A percentile compares a stretch with the other conserved stretches of the same genome.
Conservation (phyloP, 2,888 invertebrate species). For the Macrosoma leucophasiata region DNA sequence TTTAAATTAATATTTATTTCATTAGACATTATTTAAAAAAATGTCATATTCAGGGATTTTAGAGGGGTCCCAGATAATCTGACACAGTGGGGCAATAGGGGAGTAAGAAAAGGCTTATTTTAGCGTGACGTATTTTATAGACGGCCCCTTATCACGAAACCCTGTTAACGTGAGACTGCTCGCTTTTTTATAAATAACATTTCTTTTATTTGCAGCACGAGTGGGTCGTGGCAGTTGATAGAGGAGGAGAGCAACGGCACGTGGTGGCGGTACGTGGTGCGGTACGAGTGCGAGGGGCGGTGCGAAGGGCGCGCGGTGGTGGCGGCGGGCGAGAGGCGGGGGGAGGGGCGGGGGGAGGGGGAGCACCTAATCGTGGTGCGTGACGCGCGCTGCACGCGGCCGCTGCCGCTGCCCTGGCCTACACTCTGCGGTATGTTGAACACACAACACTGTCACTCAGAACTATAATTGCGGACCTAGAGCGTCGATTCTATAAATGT, state of each 20-base stretch:
- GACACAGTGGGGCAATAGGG: no score
- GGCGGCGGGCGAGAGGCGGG: constrained; percentile 19
- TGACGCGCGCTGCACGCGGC: constrained; percentile 29
- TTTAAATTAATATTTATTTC: no score
- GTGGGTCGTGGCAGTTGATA: constrained; percentile 39
- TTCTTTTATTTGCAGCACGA: constrained; percentile 16
- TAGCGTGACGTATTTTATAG: no score
- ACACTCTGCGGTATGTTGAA: constrained; percentile 32
- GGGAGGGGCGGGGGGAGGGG: constrained; percentile 23
- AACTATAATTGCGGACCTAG: not conserved
- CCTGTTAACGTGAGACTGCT: not conserved
- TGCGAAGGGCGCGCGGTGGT: constrained; percentile 36
- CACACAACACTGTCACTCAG: not conserved
- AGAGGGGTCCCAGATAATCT: no score
- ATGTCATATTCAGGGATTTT: no score
- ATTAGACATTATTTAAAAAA: no score
- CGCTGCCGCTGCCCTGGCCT: constrained; percentile 39
- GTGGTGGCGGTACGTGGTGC: constrained; percentile 42
- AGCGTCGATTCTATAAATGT: not conserved
- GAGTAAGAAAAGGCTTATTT: no score
- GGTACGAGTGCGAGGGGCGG: constrained; percentile 39
- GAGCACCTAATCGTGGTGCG: constrained; percentile 28
- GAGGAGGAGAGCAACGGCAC: constrained; percentile 45
- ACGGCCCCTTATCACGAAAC: not conserved
- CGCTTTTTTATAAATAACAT: not conserved